Base-by-base conservation (phyloP, 2,888 invertebrate genomes). In the Calameuta filiformis region DNA sequence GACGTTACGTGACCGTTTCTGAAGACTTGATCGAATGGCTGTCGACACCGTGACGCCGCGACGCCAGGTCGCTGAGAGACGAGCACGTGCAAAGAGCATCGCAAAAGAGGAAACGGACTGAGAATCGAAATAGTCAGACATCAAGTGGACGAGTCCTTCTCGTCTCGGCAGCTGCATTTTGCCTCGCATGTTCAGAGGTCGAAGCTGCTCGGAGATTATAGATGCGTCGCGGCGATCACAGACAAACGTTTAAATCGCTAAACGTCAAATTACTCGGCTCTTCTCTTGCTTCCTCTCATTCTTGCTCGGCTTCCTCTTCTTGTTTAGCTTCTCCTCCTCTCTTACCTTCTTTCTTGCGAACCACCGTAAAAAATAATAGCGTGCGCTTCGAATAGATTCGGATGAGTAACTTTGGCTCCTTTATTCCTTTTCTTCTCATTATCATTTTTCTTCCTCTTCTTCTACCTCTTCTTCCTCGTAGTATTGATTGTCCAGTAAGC, bases 191-290 rank as follows among this genome's bases (percentile, higher is more conserved):
- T 87, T 83, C 82, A 84, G 75, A 40, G 79, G 77, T 77, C 77
- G 81, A 78, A 85, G 85, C 85, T 82, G 86, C 83, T 83, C 69
- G 81, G 79, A 89, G 87, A 90, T 90, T 90, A 91, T 89, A 89
- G 91, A 89, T 89, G 88, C 87, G 88, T 89, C 88, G 83, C 84
- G 84, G 81, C 87, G 89, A 90, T 90, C 90, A 90, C 90, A 90
- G 89, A 89, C 90, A 88, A 90, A 89, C 90, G 89, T 89, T 90
- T 91, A 90, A 89, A 89, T 88, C 87, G 86, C 89, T 90, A 91
- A 91, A 89, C 90, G 86, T 89, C 88, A 87, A 91, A 90, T 91
- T 91, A 90, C 87, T 82, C 81, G 85, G 83, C 81, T 81, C 80
- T 82, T 80, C 81, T 80, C 80, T 79, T 83, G 71, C 76, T 73